Evolutionary conservation across 1,140 invertebrate genomes (phyloP).

Genomic region (Sipha flava): DNA sequence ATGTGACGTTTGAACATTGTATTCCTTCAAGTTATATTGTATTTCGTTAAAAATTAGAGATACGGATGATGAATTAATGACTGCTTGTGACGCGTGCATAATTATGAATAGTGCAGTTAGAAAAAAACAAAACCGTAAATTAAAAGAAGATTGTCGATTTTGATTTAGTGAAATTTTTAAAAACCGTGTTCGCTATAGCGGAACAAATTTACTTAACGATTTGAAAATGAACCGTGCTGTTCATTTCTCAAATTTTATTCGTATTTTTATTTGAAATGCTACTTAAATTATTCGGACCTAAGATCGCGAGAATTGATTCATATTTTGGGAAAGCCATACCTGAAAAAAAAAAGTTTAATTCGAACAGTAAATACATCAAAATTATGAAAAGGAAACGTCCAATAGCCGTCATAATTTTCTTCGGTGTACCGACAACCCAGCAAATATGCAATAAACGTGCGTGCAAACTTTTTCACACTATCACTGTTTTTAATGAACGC

Average conservation of each 20-base stretch:
- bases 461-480: too few species aligned
- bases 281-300: neutral
- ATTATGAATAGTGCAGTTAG: neutral
- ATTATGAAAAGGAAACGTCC: too few species aligned
- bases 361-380: too few species aligned
- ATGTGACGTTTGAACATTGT: neutral
- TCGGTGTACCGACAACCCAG: too few species aligned
- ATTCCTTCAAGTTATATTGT: neutral
- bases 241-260: slow-evolving; percentile 34
- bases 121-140: neutral
- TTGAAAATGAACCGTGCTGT: neutral
- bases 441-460: too few species aligned
- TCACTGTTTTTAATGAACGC: too few species aligned
- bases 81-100: neutral
- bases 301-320: neutral
- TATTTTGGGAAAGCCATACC: neutral
- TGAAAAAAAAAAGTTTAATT: neutral
- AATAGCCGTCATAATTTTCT: too few species aligned
- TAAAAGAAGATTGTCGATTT: neutral
- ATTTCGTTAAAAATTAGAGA: neutral
- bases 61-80: neutral
- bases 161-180: neutral
- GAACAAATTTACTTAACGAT: neutral
- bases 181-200: neutral
- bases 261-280: slow-evolving; percentile 8